Evolutionary conservation across 1,140 invertebrate species (phyloP).

Genomic region (Sipha flava): DNA sequence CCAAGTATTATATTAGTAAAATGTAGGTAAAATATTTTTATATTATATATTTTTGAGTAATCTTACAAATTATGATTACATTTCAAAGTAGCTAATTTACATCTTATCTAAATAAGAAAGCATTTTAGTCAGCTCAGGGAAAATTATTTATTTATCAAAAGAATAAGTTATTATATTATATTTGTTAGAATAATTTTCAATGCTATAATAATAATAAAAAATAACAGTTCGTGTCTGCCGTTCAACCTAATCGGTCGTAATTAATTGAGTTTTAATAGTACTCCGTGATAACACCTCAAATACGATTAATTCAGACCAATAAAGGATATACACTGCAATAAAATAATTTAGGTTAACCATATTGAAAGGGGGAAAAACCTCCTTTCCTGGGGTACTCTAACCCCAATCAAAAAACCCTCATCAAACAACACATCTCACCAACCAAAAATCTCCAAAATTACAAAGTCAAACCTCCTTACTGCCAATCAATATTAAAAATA

Average conservation of each 20-base stretch:
- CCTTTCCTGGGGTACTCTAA: neutral
- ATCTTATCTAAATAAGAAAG: too few relatives aligned
- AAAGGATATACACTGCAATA: neutral
- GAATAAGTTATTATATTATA: too few relatives aligned
- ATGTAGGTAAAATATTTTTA: too few relatives aligned
- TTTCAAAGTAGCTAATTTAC: too few relatives aligned
- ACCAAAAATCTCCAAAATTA: neutral
- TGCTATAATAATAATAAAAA: too few relatives aligned
- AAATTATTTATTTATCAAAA: too few relatives aligned
- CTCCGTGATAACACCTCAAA: neutral
- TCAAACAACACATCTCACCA: neutral
- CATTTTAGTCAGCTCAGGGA: too few relatives aligned
- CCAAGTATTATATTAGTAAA: too few relatives aligned
- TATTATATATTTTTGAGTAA: too few relatives aligned
- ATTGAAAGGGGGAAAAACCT: neutral
- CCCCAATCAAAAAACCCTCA: neutral
- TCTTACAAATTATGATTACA: too few relatives aligned
- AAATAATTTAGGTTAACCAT: neutral
- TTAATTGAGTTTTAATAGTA: neutral
- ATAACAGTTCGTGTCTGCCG: too few relatives aligned
- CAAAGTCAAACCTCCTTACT: neutral
- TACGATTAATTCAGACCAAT: neutral
- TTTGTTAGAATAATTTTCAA: too few relatives aligned
- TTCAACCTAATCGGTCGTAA: neutral
- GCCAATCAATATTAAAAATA: neutral